Base-by-base conservation (phyloP, 2,888 invertebrate species). In the Xylota sylvarum region DNA sequence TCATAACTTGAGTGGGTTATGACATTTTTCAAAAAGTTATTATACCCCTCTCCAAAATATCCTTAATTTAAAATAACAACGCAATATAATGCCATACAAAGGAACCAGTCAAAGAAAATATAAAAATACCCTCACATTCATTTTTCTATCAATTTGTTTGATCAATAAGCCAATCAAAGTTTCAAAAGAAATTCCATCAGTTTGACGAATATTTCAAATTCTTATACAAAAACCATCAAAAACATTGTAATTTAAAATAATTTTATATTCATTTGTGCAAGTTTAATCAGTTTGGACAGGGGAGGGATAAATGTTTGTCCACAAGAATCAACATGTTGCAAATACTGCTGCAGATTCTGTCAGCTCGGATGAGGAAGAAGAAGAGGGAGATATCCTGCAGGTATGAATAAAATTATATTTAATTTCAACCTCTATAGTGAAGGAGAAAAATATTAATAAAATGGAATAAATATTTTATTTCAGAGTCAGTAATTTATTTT, bases 291-390 rank as follows among this genome's bases (percentile, higher is more conserved):
- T 62, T 55, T 58, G 64, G 52, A n/a, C n/a, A n/a, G 69, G 27
- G 37, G 6, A 7, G 32, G 32, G 9, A 19, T 35, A 90, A 89
- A 94, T 95, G 94, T 95, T 94, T 90, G 94, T 95, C 79, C 93
- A 93, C 89, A 94, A 94, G 70, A 93, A 89, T 73, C 90, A 91
- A 70, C 90, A 91, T 89, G 91, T 94, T 55, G 93, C 92, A 85
- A 93, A 93, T 52, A 90, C 89, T 84, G 90, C 89, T 48, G 90
- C 86, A 12, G 94, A 94, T n/a, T 93, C 94, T 60, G 94, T 93
- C 85, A 94, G 94, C 69, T 94, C 94, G 56, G 94, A 94, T 62
- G 94, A 94, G 83, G 94, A 94, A 89, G 94, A 94, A 90, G 94
- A 94, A 92, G 91, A 91, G 87, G 92, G 91, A 65, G 92, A 92